A percentile compares a stretch with the other conserved stretches of the same genome.
Conservation (phyloP, 1,140 invertebrate genomes). For the Temnothorax curvispinosus region DNA sequence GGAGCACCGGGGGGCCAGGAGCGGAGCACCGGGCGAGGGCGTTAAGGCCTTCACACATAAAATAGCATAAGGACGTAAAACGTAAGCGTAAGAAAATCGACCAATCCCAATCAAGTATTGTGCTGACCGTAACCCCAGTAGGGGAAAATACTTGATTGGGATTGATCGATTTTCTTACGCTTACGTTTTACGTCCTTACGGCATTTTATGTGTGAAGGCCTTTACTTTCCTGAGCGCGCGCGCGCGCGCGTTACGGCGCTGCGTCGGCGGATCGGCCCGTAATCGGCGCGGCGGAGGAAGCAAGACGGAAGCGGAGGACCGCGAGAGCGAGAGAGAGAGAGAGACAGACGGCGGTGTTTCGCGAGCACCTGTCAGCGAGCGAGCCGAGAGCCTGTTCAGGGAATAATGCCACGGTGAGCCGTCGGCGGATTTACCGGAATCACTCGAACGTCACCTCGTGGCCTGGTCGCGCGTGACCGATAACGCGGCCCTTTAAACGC, state of each 20-base stretch:
- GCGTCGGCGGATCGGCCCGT: constrained; percentile 5
- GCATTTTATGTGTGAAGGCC: too few relatives aligned
- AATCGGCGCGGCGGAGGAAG: background rate
- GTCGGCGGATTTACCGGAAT: background rate
- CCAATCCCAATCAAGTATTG: too few relatives aligned
- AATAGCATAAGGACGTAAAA: too few relatives aligned
- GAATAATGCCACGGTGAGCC: constrained; percentile 69
- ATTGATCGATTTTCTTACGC: too few relatives aligned
- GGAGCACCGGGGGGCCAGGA: background rate
- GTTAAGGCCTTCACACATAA: background rate
- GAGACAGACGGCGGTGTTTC: background rate
- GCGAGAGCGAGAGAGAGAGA: background rate
- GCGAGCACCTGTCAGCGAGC: constrained; percentile 1
- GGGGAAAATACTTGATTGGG: too few relatives aligned
- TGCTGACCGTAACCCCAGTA: too few relatives aligned
- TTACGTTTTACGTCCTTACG: too few relatives aligned
- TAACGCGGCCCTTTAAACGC: constrained; percentile 43
- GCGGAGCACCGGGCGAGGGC: background rate
- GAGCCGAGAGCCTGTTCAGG: background rate
- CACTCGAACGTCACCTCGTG: background rate
- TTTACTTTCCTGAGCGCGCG: background rate
- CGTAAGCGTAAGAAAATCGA: too few relatives aligned
- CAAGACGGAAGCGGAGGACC: background rate
- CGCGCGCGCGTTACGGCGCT: background rate
- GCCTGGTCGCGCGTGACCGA: constrained; percentile 4